Evolutionary conservation across 2,113 vertebrate genomes (phyloP).

Genomic region (Oreotrochilus melanogaster): DNA sequence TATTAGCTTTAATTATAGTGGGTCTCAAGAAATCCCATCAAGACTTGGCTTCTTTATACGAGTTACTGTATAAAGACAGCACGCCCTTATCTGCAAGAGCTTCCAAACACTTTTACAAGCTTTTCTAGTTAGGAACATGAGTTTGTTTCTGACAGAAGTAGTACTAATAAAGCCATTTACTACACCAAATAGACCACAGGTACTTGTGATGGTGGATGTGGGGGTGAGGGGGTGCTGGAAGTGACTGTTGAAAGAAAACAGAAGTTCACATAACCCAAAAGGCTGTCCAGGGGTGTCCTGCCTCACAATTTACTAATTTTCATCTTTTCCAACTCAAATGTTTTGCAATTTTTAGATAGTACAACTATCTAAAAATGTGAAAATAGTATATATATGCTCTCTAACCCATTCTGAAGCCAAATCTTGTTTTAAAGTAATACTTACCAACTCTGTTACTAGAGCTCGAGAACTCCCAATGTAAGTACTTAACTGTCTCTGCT

Average conservation of each 20-base stretch:
- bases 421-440: neutral
- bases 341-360: neutral
- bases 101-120: neutral
- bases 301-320: neutral
- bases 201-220: neutral
- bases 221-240: neutral
- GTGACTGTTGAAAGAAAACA: neutral
- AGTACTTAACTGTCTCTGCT: conserved; percentile 81
- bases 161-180: neutral
- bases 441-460: conserved; percentile 94
- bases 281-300: neutral
- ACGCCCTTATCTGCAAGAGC: neutral
- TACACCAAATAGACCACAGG: neutral
- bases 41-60: neutral
- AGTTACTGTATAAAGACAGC: neutral
- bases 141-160: neutral
- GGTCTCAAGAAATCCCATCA: neutral
- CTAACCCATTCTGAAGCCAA: neutral
- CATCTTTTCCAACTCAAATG: neutral
- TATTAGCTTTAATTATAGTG: neutral
- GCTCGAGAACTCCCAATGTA: conserved; percentile 82
- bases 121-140: neutral
- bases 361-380: neutral
- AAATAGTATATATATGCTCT: neutral
- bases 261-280: neutral